Evolutionary conservation across 1,140 invertebrate species (phyloP).

Genomic region (Procambarus virginalis): DNA sequence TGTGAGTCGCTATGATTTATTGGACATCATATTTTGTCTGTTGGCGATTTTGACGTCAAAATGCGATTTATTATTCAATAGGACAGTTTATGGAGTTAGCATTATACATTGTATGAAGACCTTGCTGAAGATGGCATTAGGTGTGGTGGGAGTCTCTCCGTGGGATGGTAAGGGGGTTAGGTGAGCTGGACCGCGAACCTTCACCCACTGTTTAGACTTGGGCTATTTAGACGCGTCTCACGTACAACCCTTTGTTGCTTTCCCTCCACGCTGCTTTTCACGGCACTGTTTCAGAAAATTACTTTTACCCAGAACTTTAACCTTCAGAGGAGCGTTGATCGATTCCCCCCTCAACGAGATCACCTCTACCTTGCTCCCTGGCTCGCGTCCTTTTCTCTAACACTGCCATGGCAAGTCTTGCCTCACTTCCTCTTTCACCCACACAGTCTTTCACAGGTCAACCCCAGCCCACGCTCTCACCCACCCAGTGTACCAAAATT

Average conservation of each 20-base stretch:
- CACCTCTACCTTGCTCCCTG: neutral
- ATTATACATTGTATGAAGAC: neutral
- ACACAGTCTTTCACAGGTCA: neutral
- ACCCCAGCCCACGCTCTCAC: neutral
- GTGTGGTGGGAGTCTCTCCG: too few species aligned
- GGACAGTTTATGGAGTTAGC: neutral
- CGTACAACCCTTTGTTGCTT: neutral
- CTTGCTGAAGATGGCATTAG: too few species aligned
- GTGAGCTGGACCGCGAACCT: neutral
- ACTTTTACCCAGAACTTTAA: conserved; percentile 1
- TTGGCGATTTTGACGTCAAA: too few species aligned
- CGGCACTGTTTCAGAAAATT: neutral
- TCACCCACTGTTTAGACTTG: neutral
- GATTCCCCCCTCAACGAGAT: neutral
- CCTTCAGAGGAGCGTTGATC: neutral
- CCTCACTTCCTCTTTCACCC: too few species aligned
- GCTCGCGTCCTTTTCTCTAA: too few species aligned
- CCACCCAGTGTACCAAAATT: too few species aligned
- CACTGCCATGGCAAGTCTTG: too few species aligned
- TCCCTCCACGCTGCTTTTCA: neutral
- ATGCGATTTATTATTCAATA: too few species aligned
- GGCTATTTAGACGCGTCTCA: neutral
- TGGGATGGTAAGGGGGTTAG: too few species aligned
- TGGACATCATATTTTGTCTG: too few species aligned
- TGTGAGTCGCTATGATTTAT: too few species aligned